Evolutionary conservation across 2,797 vertebrate species (phyloP), one percentile per base, ranked within the genome.

Genomic region (Manis pentadactyla): DNA sequence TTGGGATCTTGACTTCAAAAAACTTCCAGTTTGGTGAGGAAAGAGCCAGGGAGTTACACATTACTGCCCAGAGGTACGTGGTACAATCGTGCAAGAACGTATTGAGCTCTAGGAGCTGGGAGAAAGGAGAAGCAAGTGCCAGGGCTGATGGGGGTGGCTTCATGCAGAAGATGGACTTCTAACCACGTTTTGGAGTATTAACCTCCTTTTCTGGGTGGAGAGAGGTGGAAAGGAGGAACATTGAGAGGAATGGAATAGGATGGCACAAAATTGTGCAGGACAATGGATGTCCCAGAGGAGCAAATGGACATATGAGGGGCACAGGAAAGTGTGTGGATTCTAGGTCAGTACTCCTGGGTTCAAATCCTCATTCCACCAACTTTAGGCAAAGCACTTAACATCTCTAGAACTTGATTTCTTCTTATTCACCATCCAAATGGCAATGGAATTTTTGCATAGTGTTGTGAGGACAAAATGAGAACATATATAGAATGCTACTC

Each of bases 181-280:
- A n/a, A 23, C 23, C 18, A 27, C 5, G 37, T 69, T 66, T 55
- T 17, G n/a, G 23, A 81, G n/a, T 37, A 59, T 18, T 5, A 37
- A 14, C 29, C 19, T 7, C 5, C 13, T 23, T 53, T 46, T 61
- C 39, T 42, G 64, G 21, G 11, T 9, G n/a, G 77, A 91, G 63
- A 55, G 49, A 81, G 18, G 4, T 23, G 3, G 23, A 51, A 29
- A 59, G 46, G 53, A 37, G 49, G 51, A 21, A 27, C 25, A 18
- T 9, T 1, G 5, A 64, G 39, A 51, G 13, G 12, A 5, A 7
- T 17, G 39, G 27, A 73, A 61, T 0, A 27, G 59, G 5, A 15
- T 1, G 15, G 15, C 14, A 49, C 25, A 15, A 19, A 18, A 27
- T 7, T 0, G 1, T 18, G 17, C 18, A 21, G 73, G 14, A 2